Evolutionary conservation across 2,113 vertebrate genomes (phyloP), one percentile per base, ranked within the genome.

Genomic region (Psephotus haematonotus): DNA sequence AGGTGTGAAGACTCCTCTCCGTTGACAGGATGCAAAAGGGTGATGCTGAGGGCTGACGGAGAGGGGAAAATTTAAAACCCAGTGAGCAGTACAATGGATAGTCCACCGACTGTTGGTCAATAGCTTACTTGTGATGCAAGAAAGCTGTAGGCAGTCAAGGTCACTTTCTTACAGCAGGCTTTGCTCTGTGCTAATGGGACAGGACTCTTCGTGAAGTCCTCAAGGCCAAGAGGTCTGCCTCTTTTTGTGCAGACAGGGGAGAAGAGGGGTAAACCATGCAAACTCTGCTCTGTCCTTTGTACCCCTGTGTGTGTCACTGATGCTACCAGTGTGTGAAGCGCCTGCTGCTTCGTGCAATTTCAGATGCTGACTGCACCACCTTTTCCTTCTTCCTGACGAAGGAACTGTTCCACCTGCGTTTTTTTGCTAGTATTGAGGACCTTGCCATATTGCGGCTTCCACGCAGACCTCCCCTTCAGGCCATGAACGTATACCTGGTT

Each of bases 381-480:
- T 64, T 53, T 9, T 80, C 68, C 47, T 53, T 72, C 68, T 57
- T 69, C 35, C 20, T 57, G 28, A 33, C 1, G 3, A 68, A 53
- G 22, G 39, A 72, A 15, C 33, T 50, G 49, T 62, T 88, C 59
- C 71, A 41, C 2, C 0, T 7, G 9, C 8, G 60, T 59, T 43
- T 28, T 59, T 82, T 68, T 23, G 15, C 39, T 50, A 23, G 19
- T 31, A 6, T n/a, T 39, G 70, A 85, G 35, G 52, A 62, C 10
- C 63, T 65, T 12, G 15, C 35, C 4, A 0, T 55, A 24, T 53
- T 0, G 0, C n/a, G 1, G 2, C 62, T 78, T 68, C 43, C 22
- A 16, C 18, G 2, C 20, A 67, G 16, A 50, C 7, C 55, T 50
- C 15, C 33, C 8, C 60, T 68, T 63, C 37, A 81, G 52, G 52